Conservation (phyloP, 2,888 invertebrate genomes). For the Biston betularia region DNA sequence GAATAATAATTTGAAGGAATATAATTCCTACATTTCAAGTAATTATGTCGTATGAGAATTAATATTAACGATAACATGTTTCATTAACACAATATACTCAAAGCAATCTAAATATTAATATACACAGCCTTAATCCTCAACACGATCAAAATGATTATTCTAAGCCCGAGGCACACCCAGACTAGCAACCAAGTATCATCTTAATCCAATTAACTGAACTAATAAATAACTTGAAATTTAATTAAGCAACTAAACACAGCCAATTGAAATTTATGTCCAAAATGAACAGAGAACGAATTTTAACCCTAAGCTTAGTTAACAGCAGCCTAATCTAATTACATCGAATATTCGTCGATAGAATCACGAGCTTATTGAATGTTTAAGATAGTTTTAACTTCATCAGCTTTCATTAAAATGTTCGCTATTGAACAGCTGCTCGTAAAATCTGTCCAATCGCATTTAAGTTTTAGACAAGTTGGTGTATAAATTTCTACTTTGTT, state of each 20-base stretch:
- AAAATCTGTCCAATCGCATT: constrained; percentile 23
- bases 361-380: constrained; percentile 37
- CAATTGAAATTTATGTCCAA: constrained; percentile 29
- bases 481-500: constrained; percentile 7
- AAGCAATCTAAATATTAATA: constrained; percentile 31
- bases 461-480: constrained; percentile 18
- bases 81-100: constrained; percentile 23
- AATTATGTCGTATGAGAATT: neutral
- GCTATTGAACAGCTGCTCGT: constrained; percentile 8
- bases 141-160: constrained; percentile 33
- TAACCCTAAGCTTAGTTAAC: constrained; percentile 32
- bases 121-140: constrained; percentile 20
- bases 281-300: constrained; percentile 31
- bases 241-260: constrained; percentile 37
- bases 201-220: constrained; percentile 42
- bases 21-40: neutral
- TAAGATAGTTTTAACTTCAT: constrained; percentile 32
- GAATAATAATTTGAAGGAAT: neutral
- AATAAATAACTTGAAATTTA: constrained; percentile 45
- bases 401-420: constrained; percentile 16
- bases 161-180: constrained; percentile 27
- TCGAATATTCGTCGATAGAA: constrained; percentile 30
- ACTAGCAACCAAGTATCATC: constrained; percentile 33
- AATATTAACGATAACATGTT: constrained; percentile 17
- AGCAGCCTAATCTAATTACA: constrained; percentile 35